Base-by-base conservation (phyloP, 2,113 vertebrate genomes). In the Xiphophorus couchianus region DNA sequence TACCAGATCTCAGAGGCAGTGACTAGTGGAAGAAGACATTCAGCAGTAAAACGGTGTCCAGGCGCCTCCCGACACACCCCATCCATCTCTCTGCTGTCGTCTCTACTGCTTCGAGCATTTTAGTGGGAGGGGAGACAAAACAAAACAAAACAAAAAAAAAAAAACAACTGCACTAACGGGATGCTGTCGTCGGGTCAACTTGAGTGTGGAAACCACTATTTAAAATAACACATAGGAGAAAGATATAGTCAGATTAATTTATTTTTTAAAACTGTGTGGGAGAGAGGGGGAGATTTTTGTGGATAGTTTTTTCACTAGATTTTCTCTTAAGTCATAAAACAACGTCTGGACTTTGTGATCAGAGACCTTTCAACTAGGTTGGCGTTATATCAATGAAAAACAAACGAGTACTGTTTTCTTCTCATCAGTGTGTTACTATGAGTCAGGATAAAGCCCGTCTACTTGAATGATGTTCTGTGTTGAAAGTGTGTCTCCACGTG, bases 1-100 rank as follows among this genome's bases (percentile, higher is more conserved):
- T 62, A 82, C 93, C 78, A 89, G 94, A 86, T 94, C 92, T 76
- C 93, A 92, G 76, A 89, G 92, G 80, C 92, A 92, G 89, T 92
- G 88, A 92, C 77, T 77, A 81, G 84, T 86, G 77, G 77, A 78
- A 39, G 68, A 83, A 58, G 71, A 77, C 69, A 61, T 82, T 75
- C 76, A 83, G 65, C 86, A 70, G 77, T 82, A 63, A 80, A 17
- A 39, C 84, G 82, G 81, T 27, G 39, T 35, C 73, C 76, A 73
- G 67, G 74, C 62, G 44, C 76, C 78, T 85, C 81, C 67, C 42
- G 60, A 44, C 51, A 35, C 51, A 25, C 74, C 73, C 76, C 73
- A 27, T 44, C 64, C 77, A 82, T 81, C 80, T 82, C 80, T 80
- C 64, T 85, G 78, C 61, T 82, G 69, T 85, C 80, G 60, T 87